Conservation (phyloP, 2,888 invertebrate species). For the Alviniconcha strummeri region DNA sequence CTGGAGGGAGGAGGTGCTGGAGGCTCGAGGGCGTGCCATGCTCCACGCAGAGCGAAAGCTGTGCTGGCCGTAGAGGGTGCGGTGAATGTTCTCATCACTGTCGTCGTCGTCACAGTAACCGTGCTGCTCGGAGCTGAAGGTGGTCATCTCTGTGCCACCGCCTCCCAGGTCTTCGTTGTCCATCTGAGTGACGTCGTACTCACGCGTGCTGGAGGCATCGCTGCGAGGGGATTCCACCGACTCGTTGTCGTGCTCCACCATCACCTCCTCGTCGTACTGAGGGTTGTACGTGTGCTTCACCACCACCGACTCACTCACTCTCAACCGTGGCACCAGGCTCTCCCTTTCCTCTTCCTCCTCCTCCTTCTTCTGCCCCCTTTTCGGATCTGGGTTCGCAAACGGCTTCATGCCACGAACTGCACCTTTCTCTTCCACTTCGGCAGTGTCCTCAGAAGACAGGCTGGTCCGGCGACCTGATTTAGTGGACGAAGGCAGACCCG, state of each 20-base stretch:
- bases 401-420: background rate
- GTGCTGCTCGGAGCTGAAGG: background rate
- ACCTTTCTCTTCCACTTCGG: conserved; percentile 36
- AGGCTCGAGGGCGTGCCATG: background rate
- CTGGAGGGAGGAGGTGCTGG: background rate
- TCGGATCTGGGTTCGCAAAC: no score
- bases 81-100: conserved; percentile 20
- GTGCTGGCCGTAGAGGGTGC: conserved; percentile 15
- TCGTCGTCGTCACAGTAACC: conserved; percentile 32
- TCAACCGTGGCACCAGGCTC: no score
- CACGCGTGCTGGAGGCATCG: conserved; percentile 47
- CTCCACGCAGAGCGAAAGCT: conserved; percentile 1
- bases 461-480: background rate
- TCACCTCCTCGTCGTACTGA: conserved; percentile 58
- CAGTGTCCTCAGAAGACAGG: conserved; percentile 6
- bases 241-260: conserved; percentile 54
- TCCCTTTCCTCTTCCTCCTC: background rate
- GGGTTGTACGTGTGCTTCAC: conserved; percentile 39
- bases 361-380: background rate
- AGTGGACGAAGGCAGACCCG: background rate
- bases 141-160: background rate
- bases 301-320: conserved; percentile 19
- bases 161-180: conserved; percentile 33
- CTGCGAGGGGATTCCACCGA: conserved; percentile 61
- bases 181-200: conserved; percentile 34